These are phyloP conservation scores for Pipra filicauda DNA, from an alignment of 2,113 vertebrate genomes.

Conservation along the genomic window DNA sequence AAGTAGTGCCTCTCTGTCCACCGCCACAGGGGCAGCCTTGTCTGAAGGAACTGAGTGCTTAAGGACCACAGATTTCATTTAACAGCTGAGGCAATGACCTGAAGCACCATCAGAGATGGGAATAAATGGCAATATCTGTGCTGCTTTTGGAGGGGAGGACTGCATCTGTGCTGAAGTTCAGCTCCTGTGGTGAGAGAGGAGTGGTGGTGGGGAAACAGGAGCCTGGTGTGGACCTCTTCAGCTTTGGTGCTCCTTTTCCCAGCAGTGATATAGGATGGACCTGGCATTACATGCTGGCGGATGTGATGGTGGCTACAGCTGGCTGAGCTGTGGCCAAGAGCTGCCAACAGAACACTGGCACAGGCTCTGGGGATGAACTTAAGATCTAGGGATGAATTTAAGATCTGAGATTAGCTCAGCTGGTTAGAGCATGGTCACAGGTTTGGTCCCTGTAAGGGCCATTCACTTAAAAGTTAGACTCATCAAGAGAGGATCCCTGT, in stretches of 20 bases:
- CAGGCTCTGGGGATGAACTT: not conserved
- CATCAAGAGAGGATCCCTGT: not conserved
- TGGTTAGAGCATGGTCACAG: not conserved
- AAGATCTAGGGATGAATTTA: not conserved
- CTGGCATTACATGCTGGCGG: accelerated
- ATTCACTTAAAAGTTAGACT: not conserved
- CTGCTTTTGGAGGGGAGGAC: not conserved
- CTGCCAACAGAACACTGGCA: not conserved
- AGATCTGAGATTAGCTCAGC: not conserved
- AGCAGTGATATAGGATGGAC: accelerated
- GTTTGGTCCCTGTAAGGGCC: not conserved
- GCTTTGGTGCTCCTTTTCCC: not conserved
- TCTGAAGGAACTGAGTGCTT: not conserved
- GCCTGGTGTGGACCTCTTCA: accelerated
- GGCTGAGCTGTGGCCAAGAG: not conserved
- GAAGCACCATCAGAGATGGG: not conserved
- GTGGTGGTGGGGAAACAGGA: not conserved
- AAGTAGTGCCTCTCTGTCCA: not conserved
- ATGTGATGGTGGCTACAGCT: not conserved
- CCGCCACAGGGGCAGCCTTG: not conserved
- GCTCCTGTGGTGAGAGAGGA: not conserved
- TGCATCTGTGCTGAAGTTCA: not conserved
- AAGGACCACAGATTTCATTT: not conserved
- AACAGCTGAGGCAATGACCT: not conserved
- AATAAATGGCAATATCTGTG: not conserved